Percentiles rank a stretch among this genome's conserved stretches.
These are phyloP conservation scores for Xerus inauris DNA, from an alignment of 2,113 vertebrate genomes.

Conservation along the genomic window DNA sequence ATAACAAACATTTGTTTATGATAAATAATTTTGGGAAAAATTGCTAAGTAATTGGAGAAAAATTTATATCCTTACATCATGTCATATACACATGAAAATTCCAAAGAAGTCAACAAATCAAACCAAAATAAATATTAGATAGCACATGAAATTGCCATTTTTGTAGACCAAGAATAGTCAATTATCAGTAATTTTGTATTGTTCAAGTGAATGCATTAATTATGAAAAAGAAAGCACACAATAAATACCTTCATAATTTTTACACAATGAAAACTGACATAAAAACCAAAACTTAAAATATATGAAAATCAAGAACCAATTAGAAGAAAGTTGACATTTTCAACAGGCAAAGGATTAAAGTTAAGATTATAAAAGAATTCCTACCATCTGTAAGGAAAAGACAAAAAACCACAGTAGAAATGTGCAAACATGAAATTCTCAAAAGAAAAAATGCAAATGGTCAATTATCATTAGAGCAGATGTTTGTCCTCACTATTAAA, in stretches of 20 bases:
- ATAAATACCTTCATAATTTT: neutral
- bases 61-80: neutral
- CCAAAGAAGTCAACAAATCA: neutral
- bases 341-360: neutral
- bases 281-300: neutral
- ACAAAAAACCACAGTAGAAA: slow-evolving; percentile 34
- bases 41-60: neutral
- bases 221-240: neutral
- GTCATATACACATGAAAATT: neutral
- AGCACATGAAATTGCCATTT: neutral
- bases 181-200: neutral
- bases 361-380: slow-evolving; percentile 12
- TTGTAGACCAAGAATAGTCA: neutral
- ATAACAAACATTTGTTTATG: neutral
- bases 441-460: neutral
- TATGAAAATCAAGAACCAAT: neutral
- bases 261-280: neutral
- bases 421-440: neutral
- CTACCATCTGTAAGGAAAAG: neutral
- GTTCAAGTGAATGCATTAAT: neutral
- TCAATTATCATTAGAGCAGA: neutral
- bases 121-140: slow-evolving; percentile 18
- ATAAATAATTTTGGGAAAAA: slow-evolving; percentile 27
- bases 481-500: neutral
- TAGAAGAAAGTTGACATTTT: neutral